phyloP scores from a whole-genome alignment of 2,113 vertebrate genomes.

The Epinephelus moara region DNA sequence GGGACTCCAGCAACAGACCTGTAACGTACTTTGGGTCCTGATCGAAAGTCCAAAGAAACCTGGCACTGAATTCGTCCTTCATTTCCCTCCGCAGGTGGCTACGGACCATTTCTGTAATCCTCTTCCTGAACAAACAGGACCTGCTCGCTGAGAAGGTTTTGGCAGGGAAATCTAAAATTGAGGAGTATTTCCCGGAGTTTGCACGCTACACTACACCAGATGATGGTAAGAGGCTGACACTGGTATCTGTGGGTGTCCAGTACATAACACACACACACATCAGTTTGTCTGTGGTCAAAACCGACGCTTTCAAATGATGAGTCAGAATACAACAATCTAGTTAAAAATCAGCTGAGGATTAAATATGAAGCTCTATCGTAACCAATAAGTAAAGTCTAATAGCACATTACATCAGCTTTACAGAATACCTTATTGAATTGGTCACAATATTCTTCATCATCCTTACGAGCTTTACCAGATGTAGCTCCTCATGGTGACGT shows the following conservation, averaged over 20 bases:
- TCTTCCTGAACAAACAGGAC: constrained; percentile 99
- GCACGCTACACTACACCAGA: constrained; percentile 98
- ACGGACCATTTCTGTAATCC: constrained; percentile 99
- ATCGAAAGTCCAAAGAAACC: constrained; percentile 5
- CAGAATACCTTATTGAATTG: background rate
- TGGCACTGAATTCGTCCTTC: constrained; percentile 23
- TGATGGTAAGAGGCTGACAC: constrained; percentile 87
- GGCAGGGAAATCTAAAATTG: constrained; percentile 98
- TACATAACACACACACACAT: background rate
- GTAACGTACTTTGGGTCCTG: background rate
- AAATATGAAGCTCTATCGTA: background rate
- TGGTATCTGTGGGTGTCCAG: background rate
- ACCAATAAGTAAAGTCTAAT: background rate
- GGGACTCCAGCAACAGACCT: background rate
- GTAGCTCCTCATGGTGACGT: background rate
- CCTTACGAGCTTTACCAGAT: background rate
- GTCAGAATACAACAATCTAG: background rate
- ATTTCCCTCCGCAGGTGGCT: constrained; percentile 90
- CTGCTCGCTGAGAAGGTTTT: constrained; percentile 98
- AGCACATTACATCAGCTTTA: background rate
- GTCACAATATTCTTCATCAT: background rate
- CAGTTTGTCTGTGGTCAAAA: background rate
- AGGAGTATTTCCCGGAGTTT: constrained; percentile 99
- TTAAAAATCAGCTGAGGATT: background rate
- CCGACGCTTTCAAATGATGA: background rate